Evolutionary conservation across 2,797 vertebrate species (phyloP), one percentile per base, ranked within the genome.

Genomic region (Micrastur ruficollis): DNA sequence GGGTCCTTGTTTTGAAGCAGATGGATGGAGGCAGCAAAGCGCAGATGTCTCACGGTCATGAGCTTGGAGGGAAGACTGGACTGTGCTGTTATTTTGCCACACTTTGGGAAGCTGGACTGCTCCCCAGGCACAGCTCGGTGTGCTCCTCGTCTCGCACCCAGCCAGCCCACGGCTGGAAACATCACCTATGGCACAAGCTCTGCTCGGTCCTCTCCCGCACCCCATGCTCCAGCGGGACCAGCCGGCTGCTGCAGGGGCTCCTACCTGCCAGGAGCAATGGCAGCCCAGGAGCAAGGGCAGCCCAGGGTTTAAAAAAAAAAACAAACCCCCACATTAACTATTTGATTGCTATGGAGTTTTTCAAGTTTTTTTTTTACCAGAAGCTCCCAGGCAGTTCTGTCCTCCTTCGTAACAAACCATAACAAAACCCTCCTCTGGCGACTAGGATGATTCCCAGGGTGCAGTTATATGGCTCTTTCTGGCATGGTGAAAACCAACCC

Each of bases 21-120:
- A 40, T 8, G n/a, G 75, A 53, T 0, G 1, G 52, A 59, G 73
- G 52, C 40, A 90, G 68, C 18, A 23, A 63, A 89, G 9, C 0
- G 0, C 52, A 71, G 68, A 15, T 5, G 0, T 63, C 44, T 86
- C 10, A 2, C 5, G 38, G 46, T 18, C 2, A 0, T 67, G 36
- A 36, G 29, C 74, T 49, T 29, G 73, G 78, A 67, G 53, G n/a
- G 53, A 52, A 74, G 58, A n/a, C 27, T 59, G 65, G 42, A 5
- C 59, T 34, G 59, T 29, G 42, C 38, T 88, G 78, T 36, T 73
- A 8, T 13, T 59, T 68, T 27, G 19, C 67, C 7, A 0, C 42
- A 56, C 40, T 74, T 58, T 78, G 18, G 40, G 89, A 81, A 89
- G 22, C 31, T 76, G 67, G 49, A 11, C n/a, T 40, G 49, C 73